phyloP scores from a whole-genome alignment of 2,113 vertebrate genomes.

The Megaceryle maxima region DNA sequence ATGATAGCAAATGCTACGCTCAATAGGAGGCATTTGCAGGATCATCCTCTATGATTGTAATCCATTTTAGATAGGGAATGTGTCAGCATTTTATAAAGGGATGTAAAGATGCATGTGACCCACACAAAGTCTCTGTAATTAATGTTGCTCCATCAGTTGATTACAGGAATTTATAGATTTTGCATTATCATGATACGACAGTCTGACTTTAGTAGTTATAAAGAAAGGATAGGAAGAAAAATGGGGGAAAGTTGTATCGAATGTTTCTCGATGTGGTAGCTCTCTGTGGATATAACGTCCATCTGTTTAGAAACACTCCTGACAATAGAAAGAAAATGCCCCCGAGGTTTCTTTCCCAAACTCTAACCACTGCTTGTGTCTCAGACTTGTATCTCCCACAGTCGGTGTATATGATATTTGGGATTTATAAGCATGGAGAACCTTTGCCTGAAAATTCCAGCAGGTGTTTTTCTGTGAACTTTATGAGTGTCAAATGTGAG shows the following conservation, averaged over 20 bases:
- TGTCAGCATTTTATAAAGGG: constrained; percentile 38
- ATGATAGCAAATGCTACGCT: constrained; percentile 1
- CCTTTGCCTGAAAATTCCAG: background rate
- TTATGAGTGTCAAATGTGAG: background rate
- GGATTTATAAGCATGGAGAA: background rate
- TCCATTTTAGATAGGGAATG: background rate
- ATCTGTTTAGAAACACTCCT: background rate
- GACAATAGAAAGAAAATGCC: background rate
- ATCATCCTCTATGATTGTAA: constrained; percentile 31
- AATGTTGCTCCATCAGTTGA: constrained; percentile 17
- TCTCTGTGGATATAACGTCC: background rate
- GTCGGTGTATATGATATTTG: background rate
- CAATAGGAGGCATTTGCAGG: constrained; percentile 20
- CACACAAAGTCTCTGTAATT: background rate
- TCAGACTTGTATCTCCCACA: background rate
- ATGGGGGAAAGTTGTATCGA: background rate
- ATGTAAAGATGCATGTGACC: background rate
- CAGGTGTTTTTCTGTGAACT: background rate
- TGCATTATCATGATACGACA: background rate
- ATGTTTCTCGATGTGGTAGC: background rate
- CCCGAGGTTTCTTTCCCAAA: background rate
- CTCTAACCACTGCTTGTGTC: background rate
- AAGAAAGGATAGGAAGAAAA: background rate
- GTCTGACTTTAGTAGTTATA: background rate
- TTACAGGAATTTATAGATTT: constrained; percentile 14